These are phyloP conservation scores for Morinoia aosen DNA, from an alignment of 2,888 invertebrate genomes.

Conservation along the genomic window DNA sequence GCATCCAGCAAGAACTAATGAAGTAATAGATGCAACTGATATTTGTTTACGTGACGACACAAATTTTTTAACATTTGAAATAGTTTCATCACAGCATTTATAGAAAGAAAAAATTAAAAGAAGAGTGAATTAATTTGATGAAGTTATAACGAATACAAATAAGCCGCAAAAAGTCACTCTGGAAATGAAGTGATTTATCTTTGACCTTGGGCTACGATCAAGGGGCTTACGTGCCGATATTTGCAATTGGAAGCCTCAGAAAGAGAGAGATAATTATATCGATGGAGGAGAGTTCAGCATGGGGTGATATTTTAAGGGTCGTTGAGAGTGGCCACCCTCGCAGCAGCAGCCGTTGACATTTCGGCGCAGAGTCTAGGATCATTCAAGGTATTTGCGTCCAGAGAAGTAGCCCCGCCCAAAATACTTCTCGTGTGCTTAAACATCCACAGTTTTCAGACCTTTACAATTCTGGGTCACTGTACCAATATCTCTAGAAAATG, in stretches of 20 bases:
- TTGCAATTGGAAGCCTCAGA: neutral
- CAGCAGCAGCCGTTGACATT: constrained; percentile 5
- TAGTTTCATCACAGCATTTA: neutral
- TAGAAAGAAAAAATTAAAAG: neutral
- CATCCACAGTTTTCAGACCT: neutral
- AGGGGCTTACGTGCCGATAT: neutral
- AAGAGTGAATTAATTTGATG: neutral
- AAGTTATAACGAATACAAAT: neutral
- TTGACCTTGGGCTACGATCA: neutral
- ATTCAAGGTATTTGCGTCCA: neutral
- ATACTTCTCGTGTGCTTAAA: constrained; percentile 9
- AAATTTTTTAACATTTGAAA: neutral
- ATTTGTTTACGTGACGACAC: neutral
- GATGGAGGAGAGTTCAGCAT: neutral
- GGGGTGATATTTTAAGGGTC: neutral
- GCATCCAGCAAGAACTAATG: neutral
- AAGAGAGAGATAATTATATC: neutral
- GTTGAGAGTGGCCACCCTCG: neutral
- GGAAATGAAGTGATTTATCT: neutral
- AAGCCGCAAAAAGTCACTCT: neutral
- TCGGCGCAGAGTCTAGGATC: neutral
- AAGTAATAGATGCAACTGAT: neutral
- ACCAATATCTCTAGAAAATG: neutral
- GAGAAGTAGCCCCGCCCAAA: constrained; percentile 8
- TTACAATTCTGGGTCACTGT: neutral